These are phyloP conservation scores for Drosophila funebris DNA, from an alignment of 1,140 invertebrate genomes.

Conservation along the genomic window DNA sequence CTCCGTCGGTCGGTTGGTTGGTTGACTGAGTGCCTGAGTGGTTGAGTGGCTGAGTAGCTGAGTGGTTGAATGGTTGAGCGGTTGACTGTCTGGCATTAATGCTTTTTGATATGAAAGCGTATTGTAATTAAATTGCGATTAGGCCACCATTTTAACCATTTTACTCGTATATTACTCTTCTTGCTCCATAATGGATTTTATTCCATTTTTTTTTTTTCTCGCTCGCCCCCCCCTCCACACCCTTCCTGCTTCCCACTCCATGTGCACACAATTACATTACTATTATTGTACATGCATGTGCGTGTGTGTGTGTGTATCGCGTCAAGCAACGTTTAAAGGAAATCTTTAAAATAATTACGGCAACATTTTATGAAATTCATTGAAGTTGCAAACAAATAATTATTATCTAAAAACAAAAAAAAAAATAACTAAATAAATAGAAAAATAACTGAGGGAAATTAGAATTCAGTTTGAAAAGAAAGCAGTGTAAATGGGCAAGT, in stretches of 20 bases:
- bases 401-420: constrained; percentile 53
- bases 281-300: constrained; percentile 33
- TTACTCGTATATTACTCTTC: constrained; percentile 78
- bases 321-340: constrained; percentile 75
- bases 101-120: constrained; percentile 82
- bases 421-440: constrained; percentile 3
- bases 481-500: constrained; percentile 11
- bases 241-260: background rate
- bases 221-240: background rate
- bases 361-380: constrained; percentile 76
- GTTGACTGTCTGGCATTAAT: constrained; percentile 68
- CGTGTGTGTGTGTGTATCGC: constrained; percentile 29
- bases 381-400: constrained; percentile 73
- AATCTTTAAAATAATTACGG: constrained; percentile 81
- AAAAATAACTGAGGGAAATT: constrained; percentile 22
- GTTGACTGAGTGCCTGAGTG: constrained; percentile 15
- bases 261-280: constrained; percentile 71
- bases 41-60: constrained; percentile 21
- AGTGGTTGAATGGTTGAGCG: constrained; percentile 7
- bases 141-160: constrained; percentile 83
- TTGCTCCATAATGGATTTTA: constrained; percentile 81
- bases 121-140: constrained; percentile 83
- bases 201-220: constrained; percentile 65
- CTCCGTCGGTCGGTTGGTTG: background rate
- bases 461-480: constrained; percentile 18